Evolutionary conservation across 2,797 vertebrate species (phyloP), one percentile per base, ranked within the genome.

Genomic region (Silurus aristotelis): DNA sequence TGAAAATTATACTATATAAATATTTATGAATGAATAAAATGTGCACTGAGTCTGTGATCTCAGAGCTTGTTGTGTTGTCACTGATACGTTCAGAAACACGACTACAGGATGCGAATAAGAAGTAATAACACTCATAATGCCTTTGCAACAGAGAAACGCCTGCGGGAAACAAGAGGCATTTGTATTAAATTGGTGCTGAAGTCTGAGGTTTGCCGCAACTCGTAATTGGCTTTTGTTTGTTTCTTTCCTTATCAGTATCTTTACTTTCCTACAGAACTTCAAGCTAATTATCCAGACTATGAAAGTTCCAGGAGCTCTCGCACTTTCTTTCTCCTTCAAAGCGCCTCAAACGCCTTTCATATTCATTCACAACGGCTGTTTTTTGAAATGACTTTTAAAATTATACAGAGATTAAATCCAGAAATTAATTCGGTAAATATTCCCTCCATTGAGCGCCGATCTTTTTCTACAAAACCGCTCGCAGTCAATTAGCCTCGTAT

Each of bases 151-250:
- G n/a, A 52, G 48, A 52, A 52, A 52, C 48, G 48, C 48, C 48
- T 10, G 14, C n/a, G 22, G 3, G 12, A 25, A 43, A 38, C 56
- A 20, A 56, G 20, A 5, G 4, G 38, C 5, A 58, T 60, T 60
- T 43, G 58, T 85, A 25, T 85, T 19, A 20, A 67, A 67, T 58
- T 52, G 9, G 22, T 7, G 27, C 8, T 15, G 58, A 27, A 66
- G 72, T 82, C 63, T 64, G 88, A 86, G 90, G 27, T 90, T 87
- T 73, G 55, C 84, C 72, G 89, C 87, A 56, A 68, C 87, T 75
- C 85, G 87, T 94, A 94, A 94, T 94, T 94, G 91, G 87, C 91
- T 94, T 91, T 89, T 93, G 93, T 94, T 94, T 94, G 91, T 94
- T 93, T 87, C 85, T 89, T 77, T 89, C 85, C 87, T 94, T 94